Conservation (phyloP, 2,797 vertebrate genomes). For the Pseudochirops corinnae region DNA sequence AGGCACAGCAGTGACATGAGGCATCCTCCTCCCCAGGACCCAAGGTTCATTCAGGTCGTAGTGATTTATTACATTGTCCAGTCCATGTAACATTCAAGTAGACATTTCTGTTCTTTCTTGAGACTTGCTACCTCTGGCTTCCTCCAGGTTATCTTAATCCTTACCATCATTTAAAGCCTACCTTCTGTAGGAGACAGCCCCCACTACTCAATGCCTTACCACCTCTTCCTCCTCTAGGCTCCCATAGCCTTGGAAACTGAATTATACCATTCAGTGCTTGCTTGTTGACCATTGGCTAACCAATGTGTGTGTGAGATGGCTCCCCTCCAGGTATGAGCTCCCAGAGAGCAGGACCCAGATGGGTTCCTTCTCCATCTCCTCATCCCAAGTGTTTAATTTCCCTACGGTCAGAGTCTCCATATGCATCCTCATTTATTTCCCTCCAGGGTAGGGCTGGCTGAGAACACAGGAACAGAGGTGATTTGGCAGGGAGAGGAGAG, state of each 20-base stretch:
- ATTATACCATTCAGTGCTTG: neutral
- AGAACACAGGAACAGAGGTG: neutral
- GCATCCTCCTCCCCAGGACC: neutral
- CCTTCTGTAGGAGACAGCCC: neutral
- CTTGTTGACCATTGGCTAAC: neutral
- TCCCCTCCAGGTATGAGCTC: neutral
- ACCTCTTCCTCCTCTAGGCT: neutral
- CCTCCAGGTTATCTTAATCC: neutral
- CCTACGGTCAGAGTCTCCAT: neutral
- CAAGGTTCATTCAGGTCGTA: neutral
- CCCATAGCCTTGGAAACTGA: neutral
- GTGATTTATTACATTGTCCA: neutral
- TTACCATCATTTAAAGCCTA: neutral
- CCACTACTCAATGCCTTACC: neutral
- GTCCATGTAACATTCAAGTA: neutral
- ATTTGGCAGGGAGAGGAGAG: neutral
- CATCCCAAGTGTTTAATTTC: neutral
- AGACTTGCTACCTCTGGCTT: neutral
- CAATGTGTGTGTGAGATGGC: neutral
- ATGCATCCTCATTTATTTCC: neutral
- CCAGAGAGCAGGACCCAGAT: neutral
- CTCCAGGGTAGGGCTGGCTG: neutral
- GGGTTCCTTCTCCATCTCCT: neutral
- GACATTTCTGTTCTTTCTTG: neutral
- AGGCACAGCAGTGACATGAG: neutral